Conservation (phyloP, 2,113 vertebrate genomes). For the Tragelaphus scriptus region DNA sequence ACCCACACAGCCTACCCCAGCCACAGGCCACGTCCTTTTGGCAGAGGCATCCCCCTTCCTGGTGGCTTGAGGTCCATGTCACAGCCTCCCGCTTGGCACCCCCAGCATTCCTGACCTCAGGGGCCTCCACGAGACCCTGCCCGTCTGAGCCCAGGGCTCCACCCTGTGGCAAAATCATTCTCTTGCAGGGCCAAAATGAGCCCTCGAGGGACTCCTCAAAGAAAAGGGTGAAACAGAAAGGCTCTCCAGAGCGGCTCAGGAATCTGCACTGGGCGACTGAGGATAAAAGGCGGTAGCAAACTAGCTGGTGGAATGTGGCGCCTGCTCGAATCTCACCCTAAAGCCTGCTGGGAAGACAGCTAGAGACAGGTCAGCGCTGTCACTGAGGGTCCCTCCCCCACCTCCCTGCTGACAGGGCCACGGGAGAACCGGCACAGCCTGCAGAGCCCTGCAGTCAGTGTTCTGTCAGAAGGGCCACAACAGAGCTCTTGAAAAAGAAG, state of each 20-base stretch:
- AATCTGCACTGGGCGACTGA: neutral
- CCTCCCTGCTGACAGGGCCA: neutral
- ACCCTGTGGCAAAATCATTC: neutral
- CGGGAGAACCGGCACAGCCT: neutral
- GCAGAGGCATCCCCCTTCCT: neutral
- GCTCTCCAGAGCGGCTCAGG: neutral
- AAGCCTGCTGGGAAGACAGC: neutral
- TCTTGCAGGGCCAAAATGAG: neutral
- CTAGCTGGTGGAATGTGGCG: neutral
- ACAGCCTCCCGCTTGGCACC: accelerated
- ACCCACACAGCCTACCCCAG: neutral
- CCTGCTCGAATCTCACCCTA: neutral
- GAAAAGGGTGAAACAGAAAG: neutral
- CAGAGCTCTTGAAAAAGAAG: neutral
- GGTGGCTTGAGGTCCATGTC: neutral
- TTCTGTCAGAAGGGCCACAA: neutral
- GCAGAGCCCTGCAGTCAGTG: neutral
- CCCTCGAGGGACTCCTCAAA: neutral
- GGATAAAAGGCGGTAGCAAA: neutral
- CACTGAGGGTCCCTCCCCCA: neutral
- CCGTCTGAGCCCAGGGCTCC: neutral
- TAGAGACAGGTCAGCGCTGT: neutral
- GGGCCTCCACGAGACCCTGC: neutral
- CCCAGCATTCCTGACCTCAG: neutral
- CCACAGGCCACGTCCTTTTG: neutral